Evolutionary conservation across 1,140 invertebrate species (phyloP), one percentile per base, ranked within the genome.

Genomic region (Dreissena polymorpha): DNA sequence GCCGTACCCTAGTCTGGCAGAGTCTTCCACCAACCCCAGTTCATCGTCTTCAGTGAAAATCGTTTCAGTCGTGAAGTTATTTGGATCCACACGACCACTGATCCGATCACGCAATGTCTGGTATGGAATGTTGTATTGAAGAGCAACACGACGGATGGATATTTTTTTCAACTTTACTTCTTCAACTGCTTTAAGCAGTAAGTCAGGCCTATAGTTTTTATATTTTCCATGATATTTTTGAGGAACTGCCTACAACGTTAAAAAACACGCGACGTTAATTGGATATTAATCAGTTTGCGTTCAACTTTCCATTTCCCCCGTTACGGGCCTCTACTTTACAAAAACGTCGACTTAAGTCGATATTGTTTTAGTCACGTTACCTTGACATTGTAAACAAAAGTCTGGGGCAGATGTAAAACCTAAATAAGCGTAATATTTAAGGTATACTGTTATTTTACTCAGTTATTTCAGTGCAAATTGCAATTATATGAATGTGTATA

Each of bases 1-100:
- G n/a, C 72, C 72, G 51, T 74, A 74, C 10, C 53, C 72, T 0
- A 74, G 53, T 51, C 63, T 60, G 18, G 72, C 72, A 53, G 39
- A 60, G 8, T 23, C 63, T 51, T 63, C 51, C 10, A 74, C 57
- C 39, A 74, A n/a, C 7, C 18, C 27, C 25, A 29, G 55, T 39
- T 74, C 51, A 27, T 74, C 10, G 18, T 63, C 55, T 14, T 64
- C 13, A 73, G n/a, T 73, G 16, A 73, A 73, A 23, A 73, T 14
- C 13, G 53, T 73, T 13, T 73, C 49, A n/a, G 23, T 39, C 51
- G 25, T 70, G 14, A 49, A 50, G 25, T 16, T 55, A 14, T 73
- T n/a, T 14, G 23, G 50, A 55, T 53, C 49, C 10, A 73, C 25
- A 55, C 13, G 10, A 53, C 71, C 71, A 16, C 27, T 55, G n/a